Percentiles rank a stretch among this genome's conserved stretches.
These are phyloP conservation scores for Caenorhabditis sp. DNA, from an alignment of 2,888 invertebrate species.

Conservation along the genomic window DNA sequence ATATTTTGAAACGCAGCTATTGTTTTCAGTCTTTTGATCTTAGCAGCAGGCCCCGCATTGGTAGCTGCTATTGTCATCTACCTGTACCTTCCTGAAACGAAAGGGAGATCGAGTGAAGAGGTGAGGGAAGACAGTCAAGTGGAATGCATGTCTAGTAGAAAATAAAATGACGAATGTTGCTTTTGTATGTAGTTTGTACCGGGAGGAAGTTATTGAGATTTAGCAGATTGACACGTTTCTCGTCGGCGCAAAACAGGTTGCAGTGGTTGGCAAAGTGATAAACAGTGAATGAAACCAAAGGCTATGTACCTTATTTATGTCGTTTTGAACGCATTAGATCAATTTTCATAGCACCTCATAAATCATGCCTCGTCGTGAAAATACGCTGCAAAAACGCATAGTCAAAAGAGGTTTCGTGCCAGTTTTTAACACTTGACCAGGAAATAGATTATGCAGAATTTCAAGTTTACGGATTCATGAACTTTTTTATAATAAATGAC, in stretches of 20 bases:
- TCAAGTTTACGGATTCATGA: no score
- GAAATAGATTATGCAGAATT: no score
- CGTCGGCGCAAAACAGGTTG: background rate
- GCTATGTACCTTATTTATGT: background rate
- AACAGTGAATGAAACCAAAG: no score
- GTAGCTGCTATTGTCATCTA: conserved; percentile 75
- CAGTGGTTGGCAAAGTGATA: no score
- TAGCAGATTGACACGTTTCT: background rate
- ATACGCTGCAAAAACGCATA: background rate
- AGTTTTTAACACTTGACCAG: background rate
- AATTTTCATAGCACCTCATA: conserved; percentile 8
- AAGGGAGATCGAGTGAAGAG: conserved; percentile 71
- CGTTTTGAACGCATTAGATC: conserved; percentile 1
- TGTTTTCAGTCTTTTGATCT: conserved; percentile 71
- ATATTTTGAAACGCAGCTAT: no score
- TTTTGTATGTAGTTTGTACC: conserved; percentile 5
- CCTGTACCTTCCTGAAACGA: conserved; percentile 80
- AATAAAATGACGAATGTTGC: conserved; percentile 9
- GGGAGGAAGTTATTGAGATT: background rate
- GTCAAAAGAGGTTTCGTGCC: no score
- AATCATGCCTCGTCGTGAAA: no score
- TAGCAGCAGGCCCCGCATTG: conserved; percentile 78
- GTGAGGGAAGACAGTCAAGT: conserved; percentile 53
- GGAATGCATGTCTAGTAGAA: conserved; percentile 23
- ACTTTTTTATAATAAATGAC: no score